A percentile compares a stretch with the other conserved stretches of the same genome.
These are phyloP conservation scores for Hydriomena furcata DNA, from an alignment of 2,888 invertebrate species.

Conservation along the genomic window DNA sequence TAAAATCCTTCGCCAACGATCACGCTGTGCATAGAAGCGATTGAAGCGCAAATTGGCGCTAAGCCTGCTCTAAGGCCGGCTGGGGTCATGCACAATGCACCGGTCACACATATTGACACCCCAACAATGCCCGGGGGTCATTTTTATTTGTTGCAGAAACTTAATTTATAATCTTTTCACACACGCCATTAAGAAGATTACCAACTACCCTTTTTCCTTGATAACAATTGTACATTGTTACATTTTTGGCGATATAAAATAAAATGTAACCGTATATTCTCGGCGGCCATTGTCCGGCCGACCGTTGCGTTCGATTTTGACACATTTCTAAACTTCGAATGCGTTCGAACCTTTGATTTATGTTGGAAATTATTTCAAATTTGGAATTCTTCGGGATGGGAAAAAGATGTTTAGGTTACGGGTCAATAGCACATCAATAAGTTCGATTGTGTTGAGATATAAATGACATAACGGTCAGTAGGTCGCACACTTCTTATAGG, in stretches of 20 bases:
- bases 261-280: slow-evolving; percentile 68
- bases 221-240: slow-evolving; percentile 81
- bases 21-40: slow-evolving; percentile 67
- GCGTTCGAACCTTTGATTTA: slow-evolving; percentile 76
- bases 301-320: slow-evolving; percentile 74
- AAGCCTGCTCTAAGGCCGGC: slow-evolving; percentile 47
- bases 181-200: slow-evolving; percentile 83
- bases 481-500: slow-evolving; percentile 69
- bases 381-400: slow-evolving; percentile 57
- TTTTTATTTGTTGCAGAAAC: slow-evolving; percentile 83
- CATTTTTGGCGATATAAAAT: slow-evolving; percentile 72
- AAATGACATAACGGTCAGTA: slow-evolving; percentile 70
- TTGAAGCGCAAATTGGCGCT: slow-evolving; percentile 79
- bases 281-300: slow-evolving; percentile 60
- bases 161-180: slow-evolving; percentile 85
- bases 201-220: slow-evolving; percentile 80
- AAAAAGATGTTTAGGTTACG: slow-evolving; percentile 67
- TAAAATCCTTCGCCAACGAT: slow-evolving; percentile 51
- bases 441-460: slow-evolving; percentile 60
- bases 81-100: slow-evolving; percentile 77
- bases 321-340: slow-evolving; percentile 71
- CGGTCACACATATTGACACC: slow-evolving; percentile 84
- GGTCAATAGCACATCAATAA: slow-evolving; percentile 78
- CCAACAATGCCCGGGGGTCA: slow-evolving; percentile 81
- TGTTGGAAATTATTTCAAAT: slow-evolving; percentile 64